Evolutionary conservation across 2,888 invertebrate species (phyloP), one percentile per base, ranked within the genome.

Genomic region (Clistopyga incitator): DNA sequence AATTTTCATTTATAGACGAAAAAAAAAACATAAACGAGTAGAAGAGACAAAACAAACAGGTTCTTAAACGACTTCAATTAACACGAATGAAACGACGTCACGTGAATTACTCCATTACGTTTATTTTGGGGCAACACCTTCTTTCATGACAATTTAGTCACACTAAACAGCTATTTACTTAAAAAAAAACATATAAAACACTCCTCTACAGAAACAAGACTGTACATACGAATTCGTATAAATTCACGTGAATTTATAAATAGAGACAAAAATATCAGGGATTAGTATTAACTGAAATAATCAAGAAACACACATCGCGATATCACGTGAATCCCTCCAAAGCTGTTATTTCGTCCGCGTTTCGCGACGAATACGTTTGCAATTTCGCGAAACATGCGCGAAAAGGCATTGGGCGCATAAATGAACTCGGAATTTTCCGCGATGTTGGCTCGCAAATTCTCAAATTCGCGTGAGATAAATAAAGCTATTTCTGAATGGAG

Each of bases 101-200:
- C 18, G 64, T 64, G 64, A 38, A 34, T 38, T 8, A 10, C 20
- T 10, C 11, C 64, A 38, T 64, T 38, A 64, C 38, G 38, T 64
- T 38, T 38, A 20, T 64, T 34, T 59, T 6, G 52, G 38, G 38
- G 34, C 47, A 80, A 71, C 72, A 72, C 59, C 64, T 64, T 64
- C 18, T 64, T 64, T 38, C 13, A 4, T 15, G 15, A 4, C 4
- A 61, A 61, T 47, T 13, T 38, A 13, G 8, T 10, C 20, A 1
- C 2, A 15, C 47, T 34, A 47, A 45, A 18, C 61, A 38, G 13
- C 8, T 1, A 59, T 34, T 10, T n/a, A 52, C n/a, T 56, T 11
- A 25, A 34, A 10, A 15, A 67, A 65, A 77, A 54, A 77, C 45
- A 45, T 10, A 6, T 2, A 6, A 65, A 65, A 1, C 18, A 15